These are phyloP conservation scores for Acomys russatus DNA, from an alignment of 2,797 vertebrate genomes.

Conservation along the genomic window DNA sequence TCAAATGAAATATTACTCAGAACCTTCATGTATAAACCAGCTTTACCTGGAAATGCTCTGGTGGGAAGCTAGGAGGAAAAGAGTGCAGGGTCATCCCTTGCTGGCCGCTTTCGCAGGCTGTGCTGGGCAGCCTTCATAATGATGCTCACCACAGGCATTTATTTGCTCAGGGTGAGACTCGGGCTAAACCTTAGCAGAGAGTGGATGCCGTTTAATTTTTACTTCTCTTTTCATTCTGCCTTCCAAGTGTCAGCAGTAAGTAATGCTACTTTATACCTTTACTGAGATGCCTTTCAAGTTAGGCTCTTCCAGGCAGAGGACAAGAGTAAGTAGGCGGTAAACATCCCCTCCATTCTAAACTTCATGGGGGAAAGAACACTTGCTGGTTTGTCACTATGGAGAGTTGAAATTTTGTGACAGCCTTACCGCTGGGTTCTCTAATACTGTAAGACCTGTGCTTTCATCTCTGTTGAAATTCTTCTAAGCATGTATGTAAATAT, in stretches of 20 bases:
- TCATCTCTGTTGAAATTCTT: constrained; percentile 36
- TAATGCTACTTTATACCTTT: constrained; percentile 12
- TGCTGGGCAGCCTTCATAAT: neutral
- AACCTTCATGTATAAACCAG: neutral
- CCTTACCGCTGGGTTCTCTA: constrained; percentile 24
- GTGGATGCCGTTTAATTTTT: constrained; percentile 38
- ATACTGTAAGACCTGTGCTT: neutral
- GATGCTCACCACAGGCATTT: neutral
- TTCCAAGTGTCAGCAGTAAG: constrained; percentile 33
- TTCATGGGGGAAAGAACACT: constrained; percentile 32
- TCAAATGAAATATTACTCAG: constrained; percentile 28
- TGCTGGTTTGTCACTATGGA: neutral
- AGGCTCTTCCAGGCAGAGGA: neutral
- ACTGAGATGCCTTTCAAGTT: neutral
- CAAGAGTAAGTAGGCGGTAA: neutral
- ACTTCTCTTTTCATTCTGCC: neutral
- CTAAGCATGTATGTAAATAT: neutral
- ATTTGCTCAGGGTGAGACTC: neutral
- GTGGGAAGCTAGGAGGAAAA: neutral
- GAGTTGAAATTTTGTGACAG: constrained; percentile 22
- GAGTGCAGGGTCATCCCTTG: accelerated
- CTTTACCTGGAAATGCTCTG: neutral
- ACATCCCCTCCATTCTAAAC: constrained; percentile 46
- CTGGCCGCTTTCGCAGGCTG: accelerated
- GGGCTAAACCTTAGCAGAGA: neutral